Conservation (phyloP, 2,888 invertebrate genomes). For the Tetranychus piercei region DNA sequence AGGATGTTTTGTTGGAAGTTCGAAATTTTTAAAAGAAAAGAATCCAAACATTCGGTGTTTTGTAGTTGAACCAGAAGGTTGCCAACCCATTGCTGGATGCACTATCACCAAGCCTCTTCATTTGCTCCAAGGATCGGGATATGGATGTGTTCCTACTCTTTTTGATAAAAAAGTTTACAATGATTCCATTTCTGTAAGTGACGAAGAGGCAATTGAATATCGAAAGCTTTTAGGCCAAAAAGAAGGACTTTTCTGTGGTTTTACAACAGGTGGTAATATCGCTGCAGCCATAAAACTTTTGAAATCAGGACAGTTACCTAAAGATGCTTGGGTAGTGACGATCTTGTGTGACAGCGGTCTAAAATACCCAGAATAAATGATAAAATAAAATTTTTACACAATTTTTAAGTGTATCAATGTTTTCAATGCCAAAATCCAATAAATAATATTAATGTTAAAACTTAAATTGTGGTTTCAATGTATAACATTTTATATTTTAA, state of each 20-base stretch:
- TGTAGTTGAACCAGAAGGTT: constrained; percentile 21
- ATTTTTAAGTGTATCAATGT: not conserved
- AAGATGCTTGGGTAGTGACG: constrained; percentile 20
- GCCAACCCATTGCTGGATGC: constrained; percentile 18
- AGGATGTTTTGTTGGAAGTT: constrained; percentile 19
- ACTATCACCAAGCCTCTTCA: constrained; percentile 20
- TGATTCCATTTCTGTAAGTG: constrained; percentile 17
- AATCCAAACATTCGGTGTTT: constrained; percentile 18
- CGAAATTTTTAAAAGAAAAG: constrained; percentile 19
- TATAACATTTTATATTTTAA: too few species aligned
- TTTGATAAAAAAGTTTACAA: constrained; percentile 16
- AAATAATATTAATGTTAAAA: too few species aligned
- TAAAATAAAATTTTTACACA: not conserved
- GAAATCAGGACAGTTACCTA: constrained; percentile 16
- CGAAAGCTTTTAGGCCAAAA: constrained; percentile 18
- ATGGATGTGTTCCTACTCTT: constrained; percentile 18
- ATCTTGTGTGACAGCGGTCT: constrained; percentile 19
- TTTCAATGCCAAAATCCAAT: not conserved
- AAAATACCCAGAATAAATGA: constrained; percentile 16
- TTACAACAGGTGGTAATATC: constrained; percentile 17
- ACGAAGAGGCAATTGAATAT: constrained; percentile 19
- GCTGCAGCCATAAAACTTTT: constrained; percentile 21
- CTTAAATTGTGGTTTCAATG: too few species aligned
- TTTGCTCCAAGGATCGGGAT: constrained; percentile 21
- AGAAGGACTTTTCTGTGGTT: constrained; percentile 18